Evolutionary conservation across 2,888 invertebrate genomes (phyloP), one percentile per base, ranked within the genome.

Genomic region (Parnassius smintheus): DNA sequence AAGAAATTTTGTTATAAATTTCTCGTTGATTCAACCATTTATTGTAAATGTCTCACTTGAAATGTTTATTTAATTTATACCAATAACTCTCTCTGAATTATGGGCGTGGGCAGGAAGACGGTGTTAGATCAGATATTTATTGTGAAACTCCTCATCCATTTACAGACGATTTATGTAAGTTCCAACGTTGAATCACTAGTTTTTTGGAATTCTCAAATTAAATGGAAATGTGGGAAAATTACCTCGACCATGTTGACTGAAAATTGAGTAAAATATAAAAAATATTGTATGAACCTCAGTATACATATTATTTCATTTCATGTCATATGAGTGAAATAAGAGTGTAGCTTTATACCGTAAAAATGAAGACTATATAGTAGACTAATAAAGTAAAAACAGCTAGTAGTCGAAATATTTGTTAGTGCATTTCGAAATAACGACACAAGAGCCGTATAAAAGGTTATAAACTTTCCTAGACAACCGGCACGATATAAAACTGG

Each of bases 31-130:
- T 82, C 71, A 70, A 72, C 78, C 80, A 83, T 86, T 82, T 80
- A 80, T 83, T 84, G 81, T 86, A 82, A 85, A 83, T 73, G 86
- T 85, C 86, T 75, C 77, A 80, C 77, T 84, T 84, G 88, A 88
- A 77, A 85, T 88, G 86, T 89, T 89, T 89, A 87, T 89, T 88
- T 88, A 85, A 87, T 90, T 85, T 85, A 88, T 87, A 83, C 85
- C 80, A 82, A 88, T 89, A 88, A 86, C 81, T 90, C 85, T 83
- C 78, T 69, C 77, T 86, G 85, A 90, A 85, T 88, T 88, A 90
- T 88, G 82, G 73, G 80, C 83, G 86, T 86, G 83, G 86, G 86
- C 84, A 84, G 88, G 86, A 88, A 88, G 87, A 84, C 84, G 84
- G 83, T 83, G 87, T 88, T 84, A 83, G 85, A 87, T 88, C 79